Percentiles rank a stretch among this genome's conserved stretches.
phyloP scores from a whole-genome alignment of 2,797 vertebrate species.

The Pristis pectinata region DNA sequence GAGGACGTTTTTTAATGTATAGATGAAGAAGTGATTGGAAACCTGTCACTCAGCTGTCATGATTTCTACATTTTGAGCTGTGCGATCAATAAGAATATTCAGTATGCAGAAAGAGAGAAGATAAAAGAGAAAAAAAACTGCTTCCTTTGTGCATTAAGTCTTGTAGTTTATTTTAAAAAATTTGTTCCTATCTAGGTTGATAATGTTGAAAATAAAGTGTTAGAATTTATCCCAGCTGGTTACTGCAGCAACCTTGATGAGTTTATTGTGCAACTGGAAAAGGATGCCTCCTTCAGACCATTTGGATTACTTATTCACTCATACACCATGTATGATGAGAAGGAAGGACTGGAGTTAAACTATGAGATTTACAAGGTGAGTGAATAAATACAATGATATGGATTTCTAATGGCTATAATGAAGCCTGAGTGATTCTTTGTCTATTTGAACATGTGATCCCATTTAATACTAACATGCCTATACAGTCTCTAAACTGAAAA shows the following conservation, averaged over 20 bases:
- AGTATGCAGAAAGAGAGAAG: too few species aligned
- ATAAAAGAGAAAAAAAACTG: background rate
- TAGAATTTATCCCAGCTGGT: constrained; percentile 36
- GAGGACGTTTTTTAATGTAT: background rate
- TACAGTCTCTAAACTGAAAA: background rate
- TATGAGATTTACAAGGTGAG: constrained; percentile 40
- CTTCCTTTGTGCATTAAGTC: background rate
- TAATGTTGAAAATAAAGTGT: constrained; percentile 36
- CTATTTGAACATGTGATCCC: background rate
- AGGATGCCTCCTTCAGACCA: constrained; percentile 38
- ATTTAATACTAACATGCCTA: background rate
- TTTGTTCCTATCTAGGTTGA: constrained; percentile 34
- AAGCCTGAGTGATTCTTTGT: background rate
- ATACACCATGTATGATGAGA: constrained; percentile 23
- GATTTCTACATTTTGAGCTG: background rate
- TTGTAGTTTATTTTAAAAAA: constrained; percentile 29
- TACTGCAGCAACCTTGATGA: constrained; percentile 38
- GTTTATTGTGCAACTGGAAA: constrained; percentile 37
- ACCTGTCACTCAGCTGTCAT: background rate
- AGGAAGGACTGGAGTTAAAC: constrained; percentile 29
- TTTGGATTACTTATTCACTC: constrained; percentile 38
- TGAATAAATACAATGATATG: background rate
- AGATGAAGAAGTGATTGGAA: background rate
- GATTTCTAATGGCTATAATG: background rate
- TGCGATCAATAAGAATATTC: background rate